A percentile compares a stretch with the other conserved stretches of the same genome.
phyloP scores from a whole-genome alignment of 1,140 invertebrate genomes.

The Bombus sylvicola region DNA sequence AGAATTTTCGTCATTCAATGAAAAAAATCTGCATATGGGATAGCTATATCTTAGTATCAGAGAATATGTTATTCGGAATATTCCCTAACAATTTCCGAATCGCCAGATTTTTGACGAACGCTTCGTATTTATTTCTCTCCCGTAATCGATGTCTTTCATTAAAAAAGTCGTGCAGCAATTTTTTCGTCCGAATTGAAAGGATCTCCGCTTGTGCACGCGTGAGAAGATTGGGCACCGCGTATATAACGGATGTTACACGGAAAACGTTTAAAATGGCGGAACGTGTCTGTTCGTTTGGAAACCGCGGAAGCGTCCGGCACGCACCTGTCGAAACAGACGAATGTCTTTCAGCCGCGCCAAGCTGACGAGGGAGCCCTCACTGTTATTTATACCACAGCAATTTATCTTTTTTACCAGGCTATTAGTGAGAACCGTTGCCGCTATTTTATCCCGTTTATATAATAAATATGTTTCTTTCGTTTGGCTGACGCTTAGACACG shows the following conservation, averaged over 20 bases:
- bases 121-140: neutral
- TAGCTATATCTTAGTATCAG: neutral
- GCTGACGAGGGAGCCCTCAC: slow-evolving; percentile 17
- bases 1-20: too few relatives aligned
- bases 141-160: neutral
- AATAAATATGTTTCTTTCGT: neutral
- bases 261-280: slow-evolving; percentile 50
- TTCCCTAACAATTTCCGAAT: neutral
- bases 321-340: slow-evolving; percentile 63
- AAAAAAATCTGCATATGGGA: too few relatives aligned
- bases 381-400: slow-evolving; percentile 53
- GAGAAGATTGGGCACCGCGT: neutral
- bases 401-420: slow-evolving; percentile 10
- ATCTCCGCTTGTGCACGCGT: neutral
- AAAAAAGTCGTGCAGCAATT: slow-evolving; percentile 2
- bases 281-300: slow-evolving; percentile 45
- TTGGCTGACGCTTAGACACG: neutral
- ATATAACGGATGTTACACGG: slow-evolving; percentile 6
- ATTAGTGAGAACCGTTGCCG: slow-evolving; percentile 5
- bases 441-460: neutral
- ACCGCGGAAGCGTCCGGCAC: slow-evolving; percentile 52
- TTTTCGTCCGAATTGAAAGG: slow-evolving; percentile 5
- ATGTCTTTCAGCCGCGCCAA: slow-evolving; percentile 53
- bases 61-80: neutral
- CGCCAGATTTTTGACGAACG: slow-evolving; percentile 30